Evolutionary conservation across 2,113 vertebrate species (phyloP), one percentile per base, ranked within the genome.

Genomic region (Albula goreensis): DNA sequence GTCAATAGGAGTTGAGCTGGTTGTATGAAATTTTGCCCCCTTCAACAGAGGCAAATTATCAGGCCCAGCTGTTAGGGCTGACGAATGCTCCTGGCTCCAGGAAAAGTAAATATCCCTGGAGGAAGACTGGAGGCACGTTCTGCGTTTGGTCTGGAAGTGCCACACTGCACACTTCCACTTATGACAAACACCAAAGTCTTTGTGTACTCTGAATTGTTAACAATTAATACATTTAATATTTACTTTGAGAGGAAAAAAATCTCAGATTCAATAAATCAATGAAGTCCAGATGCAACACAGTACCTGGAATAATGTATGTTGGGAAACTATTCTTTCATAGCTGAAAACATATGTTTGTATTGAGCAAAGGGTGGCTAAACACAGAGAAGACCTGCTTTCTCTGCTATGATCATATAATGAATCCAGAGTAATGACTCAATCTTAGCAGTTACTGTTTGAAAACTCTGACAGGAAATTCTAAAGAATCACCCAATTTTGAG

Each of bases 21-120:
- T 80, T 31, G 41, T 51, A 81, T 66, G 57, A 85, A 85, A 81
- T 85, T 56, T 86, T 93, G 93, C 92, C 91, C 92, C 93, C 92
- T 92, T 94, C 92, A 93, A 92, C 93, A 91, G 92, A 93, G 92
- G 91, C 91, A 94, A 93, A 91, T 91, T 92, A 90, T 91, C 90
- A 89, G 91, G 89, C 90, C 90, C 94, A 94, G 93, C 95, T 95
- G 94, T 93, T 91, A 86, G 2, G 22, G 83, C 87, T 86, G 53
- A 41, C 85, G 91, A 90, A 90, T 89, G 88, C 89, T 91, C 92
- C 66, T 0, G 81, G 86, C 91, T 89, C 90, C 91, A 50, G 0
- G 10, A 9, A 88, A 91, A 90, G 81, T 83, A 89, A 90, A 90
- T 87, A 83, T 80, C 56, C 77, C 48, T 77, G 83, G 53, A 85